Conservation (phyloP, 2,888 invertebrate species). For the Heliconius erato region DNA sequence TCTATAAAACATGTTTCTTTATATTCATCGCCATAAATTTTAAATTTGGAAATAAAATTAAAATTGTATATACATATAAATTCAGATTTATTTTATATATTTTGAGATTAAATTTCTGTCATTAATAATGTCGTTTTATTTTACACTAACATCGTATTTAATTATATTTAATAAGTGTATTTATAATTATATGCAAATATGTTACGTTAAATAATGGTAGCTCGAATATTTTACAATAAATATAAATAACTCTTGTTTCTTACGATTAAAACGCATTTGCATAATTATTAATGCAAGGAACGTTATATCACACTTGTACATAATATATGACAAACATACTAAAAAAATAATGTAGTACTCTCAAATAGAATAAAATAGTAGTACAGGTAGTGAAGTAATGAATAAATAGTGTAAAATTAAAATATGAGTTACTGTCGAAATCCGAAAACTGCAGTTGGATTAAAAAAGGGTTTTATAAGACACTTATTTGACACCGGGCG, state of each 20-base stretch:
- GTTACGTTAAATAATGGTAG: no score
- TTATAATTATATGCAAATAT: no score
- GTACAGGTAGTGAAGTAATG: background rate
- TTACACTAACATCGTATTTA: background rate
- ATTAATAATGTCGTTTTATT: slow-evolving; percentile 64
- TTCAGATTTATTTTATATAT: slow-evolving; percentile 79
- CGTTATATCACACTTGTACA: background rate
- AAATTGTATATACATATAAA: slow-evolving; percentile 63
- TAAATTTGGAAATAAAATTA: slow-evolving; percentile 57
- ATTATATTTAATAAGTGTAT: background rate
- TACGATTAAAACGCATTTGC: background rate
- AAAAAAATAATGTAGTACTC: background rate
- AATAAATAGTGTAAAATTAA: background rate
- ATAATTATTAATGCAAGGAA: background rate
- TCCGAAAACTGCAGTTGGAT: no score
- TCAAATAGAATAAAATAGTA: background rate
- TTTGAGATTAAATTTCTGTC: slow-evolving; percentile 79
- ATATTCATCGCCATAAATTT: slow-evolving; percentile 45
- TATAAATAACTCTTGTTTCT: background rate
- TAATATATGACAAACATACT: no score
- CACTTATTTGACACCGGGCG: no score
- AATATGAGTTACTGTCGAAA: background rate
- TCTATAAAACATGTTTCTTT: slow-evolving; percentile 40
- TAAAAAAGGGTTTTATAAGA: no score
- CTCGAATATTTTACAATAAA: background rate